Conservation (phyloP, 2,113 vertebrate genomes). For the Ondatra zibethicus region DNA sequence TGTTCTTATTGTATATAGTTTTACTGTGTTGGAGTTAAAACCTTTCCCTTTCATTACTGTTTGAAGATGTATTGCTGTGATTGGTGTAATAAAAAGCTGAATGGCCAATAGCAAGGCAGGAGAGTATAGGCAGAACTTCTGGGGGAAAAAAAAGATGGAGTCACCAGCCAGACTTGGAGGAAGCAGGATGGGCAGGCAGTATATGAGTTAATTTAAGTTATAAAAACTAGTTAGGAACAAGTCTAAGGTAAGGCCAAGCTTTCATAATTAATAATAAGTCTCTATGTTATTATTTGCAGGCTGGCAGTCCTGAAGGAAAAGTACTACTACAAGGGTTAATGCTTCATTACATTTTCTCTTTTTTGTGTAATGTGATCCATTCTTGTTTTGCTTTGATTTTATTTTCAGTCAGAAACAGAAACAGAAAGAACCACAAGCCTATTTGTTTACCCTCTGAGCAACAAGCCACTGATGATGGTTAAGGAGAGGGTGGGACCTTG, state of each 20-base stretch:
- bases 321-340: neutral
- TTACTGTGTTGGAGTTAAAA: neutral
- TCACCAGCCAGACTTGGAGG: neutral
- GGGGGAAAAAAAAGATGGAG: neutral
- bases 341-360: neutral
- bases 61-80: too few relatives aligned
- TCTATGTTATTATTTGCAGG: neutral
- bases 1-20: neutral
- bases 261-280: neutral
- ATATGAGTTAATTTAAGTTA: neutral
- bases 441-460: neutral
- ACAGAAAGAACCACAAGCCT: neutral
- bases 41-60: neutral
- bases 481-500: neutral
- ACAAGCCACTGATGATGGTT: neutral
- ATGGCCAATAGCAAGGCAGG: too few relatives aligned
- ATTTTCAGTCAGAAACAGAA: neutral
- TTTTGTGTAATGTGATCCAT: neutral
- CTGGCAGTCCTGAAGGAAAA: neutral
- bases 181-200: neutral
- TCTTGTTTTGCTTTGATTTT: conserved; percentile 30
- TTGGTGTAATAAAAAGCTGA: too few relatives aligned
- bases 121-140: neutral
- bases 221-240: neutral
- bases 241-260: neutral